phyloP scores from a whole-genome alignment of 2,888 invertebrate species.

The Xestia xanthographa region DNA sequence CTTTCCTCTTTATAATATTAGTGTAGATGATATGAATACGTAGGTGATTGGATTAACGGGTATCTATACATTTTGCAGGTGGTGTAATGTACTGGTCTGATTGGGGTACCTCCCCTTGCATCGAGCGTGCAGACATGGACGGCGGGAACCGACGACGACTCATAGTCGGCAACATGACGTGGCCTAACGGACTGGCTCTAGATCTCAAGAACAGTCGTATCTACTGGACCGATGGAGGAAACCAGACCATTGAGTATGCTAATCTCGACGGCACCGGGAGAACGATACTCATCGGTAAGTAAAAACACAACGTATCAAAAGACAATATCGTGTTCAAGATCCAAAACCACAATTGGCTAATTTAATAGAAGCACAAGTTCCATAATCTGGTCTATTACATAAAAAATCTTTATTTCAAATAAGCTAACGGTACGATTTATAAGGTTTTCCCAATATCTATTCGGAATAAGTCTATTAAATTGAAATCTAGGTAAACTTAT shows the following conservation, averaged over 20 bases:
- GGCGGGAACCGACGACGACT: constrained; percentile 93
- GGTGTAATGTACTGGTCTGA: constrained; percentile 98
- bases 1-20: too few species aligned
- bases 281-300: constrained; percentile 91
- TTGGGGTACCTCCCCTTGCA: constrained; percentile 95
- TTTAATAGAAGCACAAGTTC: not conserved
- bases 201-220: constrained; percentile 93
- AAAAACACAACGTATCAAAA: not conserved
- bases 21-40: not conserved
- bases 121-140: constrained; percentile 97
- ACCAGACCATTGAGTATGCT: constrained; percentile 94
- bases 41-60: not conserved
- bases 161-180: constrained; percentile 93
- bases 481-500: not conserved
- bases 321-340: not conserved
- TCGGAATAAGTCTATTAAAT: not conserved
- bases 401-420: not conserved
- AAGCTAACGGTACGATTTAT: not conserved
- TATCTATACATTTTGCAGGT: constrained; percentile 78
- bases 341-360: not conserved
- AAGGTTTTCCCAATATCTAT: not conserved
- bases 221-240: constrained; percentile 97
- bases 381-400: not conserved
- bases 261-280: constrained; percentile 94
- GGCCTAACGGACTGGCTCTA: constrained; percentile 96